phyloP scores from a whole-genome alignment of 2,113 vertebrate species.

The Carassius auratus region DNA sequence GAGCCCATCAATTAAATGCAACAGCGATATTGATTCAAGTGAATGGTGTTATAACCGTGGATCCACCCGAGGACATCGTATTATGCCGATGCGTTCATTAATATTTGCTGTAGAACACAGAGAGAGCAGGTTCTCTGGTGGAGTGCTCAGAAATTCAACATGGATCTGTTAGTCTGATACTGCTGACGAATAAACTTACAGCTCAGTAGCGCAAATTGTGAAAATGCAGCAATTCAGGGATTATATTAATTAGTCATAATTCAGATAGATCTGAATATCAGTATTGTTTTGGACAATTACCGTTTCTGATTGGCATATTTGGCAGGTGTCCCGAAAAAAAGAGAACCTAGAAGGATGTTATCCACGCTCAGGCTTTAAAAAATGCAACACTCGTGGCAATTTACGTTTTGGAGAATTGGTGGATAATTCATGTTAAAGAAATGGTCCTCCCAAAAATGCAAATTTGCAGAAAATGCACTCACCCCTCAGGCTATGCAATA shows the following conservation, averaged over 20 bases:
- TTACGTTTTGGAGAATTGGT: background rate
- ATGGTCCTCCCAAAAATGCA: background rate
- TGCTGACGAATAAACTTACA: slow-evolving; percentile 19
- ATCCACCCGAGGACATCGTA: slow-evolving; percentile 48
- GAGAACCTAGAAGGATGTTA: background rate
- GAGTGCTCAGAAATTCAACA: slow-evolving; percentile 17
- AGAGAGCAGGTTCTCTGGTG: background rate
- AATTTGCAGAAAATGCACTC: background rate
- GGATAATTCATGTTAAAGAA: background rate
- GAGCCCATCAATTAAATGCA: slow-evolving; percentile 58
- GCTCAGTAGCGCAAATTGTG: background rate
- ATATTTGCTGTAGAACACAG: slow-evolving; percentile 49
- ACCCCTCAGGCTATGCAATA: background rate
- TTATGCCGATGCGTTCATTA: slow-evolving; percentile 58
- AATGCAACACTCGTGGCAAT: background rate
- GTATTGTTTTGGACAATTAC: slow-evolving; percentile 11
- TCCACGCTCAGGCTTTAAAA: background rate
- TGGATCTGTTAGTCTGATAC: background rate
- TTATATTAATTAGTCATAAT: slow-evolving; percentile 18
- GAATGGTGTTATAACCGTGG: slow-evolving; percentile 53
- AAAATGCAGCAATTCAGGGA: slow-evolving; percentile 1
- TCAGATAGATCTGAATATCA: background rate
- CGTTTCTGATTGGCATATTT: background rate
- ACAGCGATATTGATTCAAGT: slow-evolving; percentile 59
- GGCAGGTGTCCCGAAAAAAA: background rate